Base-by-base conservation (phyloP, 2,797 vertebrate species). In the Coregonus sp. region DNA sequence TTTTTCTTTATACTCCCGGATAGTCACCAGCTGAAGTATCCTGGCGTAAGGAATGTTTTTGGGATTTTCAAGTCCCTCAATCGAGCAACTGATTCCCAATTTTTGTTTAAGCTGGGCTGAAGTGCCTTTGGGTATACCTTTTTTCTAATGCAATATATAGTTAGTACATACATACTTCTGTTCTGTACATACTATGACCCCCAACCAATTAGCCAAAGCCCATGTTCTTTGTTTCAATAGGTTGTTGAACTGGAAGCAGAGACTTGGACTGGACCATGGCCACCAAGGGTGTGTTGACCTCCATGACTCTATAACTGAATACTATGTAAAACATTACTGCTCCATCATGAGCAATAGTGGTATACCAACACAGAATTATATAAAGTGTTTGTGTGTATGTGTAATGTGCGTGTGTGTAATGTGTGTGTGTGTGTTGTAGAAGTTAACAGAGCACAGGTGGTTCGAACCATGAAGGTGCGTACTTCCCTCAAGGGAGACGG, bases 381-480 rank as follows among this genome's bases (percentile, higher is more conserved):
- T 50, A 9, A 7, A 18, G 68, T 70, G 33, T 70, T 9, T 70
- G n/a, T 37, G 52, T 35, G 33, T 70, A 47, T 70, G n/a, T 37
- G 52, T 35, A 18, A 18, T 40, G 50, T 52, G 70, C 29, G 40
- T 29, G 20, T 25, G 70, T 51, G 50, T 52, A 4, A 25, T 61
- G 18, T 14, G 33, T 51, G 15, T 72, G 35, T 65, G 61, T 74
- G 11, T 77, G 18, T 70, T 78, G 29, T 59, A 82, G 89, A 80
- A 14, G 63, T 79, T 20, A 77, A 88, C 81, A 90, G 86, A 74
- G 11, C 61, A 18, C 50, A 72, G 25, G 91, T 92, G 70, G 74
- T 93, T 20, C 33, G 65, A 76, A 85, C 75, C 50, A 90, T 80
- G 52, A 87, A 76, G 74, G 87, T 93, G 51, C 78, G 87, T 9